Conservation (phyloP, 23 tunicate genomes). For the Phallusia fumigata region DNA sequence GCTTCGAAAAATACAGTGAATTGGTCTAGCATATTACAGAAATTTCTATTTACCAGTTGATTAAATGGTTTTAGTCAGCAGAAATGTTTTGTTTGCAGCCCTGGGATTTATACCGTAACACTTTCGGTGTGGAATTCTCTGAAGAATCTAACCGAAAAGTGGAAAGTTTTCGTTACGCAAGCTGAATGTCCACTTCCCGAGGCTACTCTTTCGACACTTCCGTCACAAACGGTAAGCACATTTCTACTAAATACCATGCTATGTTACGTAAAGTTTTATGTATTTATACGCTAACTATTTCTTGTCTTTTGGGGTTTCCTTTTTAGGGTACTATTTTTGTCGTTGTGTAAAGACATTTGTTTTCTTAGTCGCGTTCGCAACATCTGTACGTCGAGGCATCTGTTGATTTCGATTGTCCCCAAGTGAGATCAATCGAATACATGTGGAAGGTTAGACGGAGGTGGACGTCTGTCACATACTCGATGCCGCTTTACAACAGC, state of each 20-base stretch:
- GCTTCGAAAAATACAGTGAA: too few species aligned
- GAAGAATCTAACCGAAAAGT: neutral
- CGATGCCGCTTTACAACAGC: neutral
- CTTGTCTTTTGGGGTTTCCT: neutral
- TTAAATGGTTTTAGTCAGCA: neutral
- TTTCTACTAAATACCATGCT: too few species aligned
- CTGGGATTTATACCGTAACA: neutral
- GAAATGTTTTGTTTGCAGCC: neutral
- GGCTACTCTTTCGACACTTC: neutral
- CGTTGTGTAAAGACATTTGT: too few species aligned
- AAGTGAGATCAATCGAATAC: conserved; percentile 23
- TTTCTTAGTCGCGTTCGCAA: conserved; percentile 17
- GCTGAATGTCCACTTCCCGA: neutral
- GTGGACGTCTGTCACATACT: neutral
- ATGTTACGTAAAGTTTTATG: neutral
- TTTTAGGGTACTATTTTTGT: too few species aligned
- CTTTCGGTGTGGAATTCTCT: neutral
- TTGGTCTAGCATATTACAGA: too few species aligned
- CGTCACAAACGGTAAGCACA: neutral
- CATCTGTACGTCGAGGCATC: conserved; percentile 33
- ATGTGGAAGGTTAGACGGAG: conserved; percentile 29
- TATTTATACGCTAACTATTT: neutral
- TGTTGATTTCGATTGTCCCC: conserved; percentile 36
- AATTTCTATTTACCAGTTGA: neutral
- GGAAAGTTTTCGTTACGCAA: neutral